phyloP scores from a whole-genome alignment of 2,888 invertebrate genomes.

The Plebejus melissa region DNA sequence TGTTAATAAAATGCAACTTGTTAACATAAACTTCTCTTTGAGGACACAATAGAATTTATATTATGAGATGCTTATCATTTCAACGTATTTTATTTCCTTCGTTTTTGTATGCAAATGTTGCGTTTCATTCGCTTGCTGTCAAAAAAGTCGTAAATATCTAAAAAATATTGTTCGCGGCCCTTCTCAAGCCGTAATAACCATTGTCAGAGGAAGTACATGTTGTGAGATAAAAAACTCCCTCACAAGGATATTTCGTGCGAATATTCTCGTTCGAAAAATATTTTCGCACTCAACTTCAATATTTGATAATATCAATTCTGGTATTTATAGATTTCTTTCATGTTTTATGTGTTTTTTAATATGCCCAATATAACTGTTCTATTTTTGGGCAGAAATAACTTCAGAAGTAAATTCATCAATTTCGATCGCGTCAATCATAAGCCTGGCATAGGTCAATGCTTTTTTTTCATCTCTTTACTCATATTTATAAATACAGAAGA shows the following conservation, averaged over 20 bases:
- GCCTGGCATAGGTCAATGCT: no score
- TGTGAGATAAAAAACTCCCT: constrained; percentile 22
- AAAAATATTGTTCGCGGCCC: constrained; percentile 42
- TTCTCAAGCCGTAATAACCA: constrained; percentile 41
- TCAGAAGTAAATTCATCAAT: neutral
- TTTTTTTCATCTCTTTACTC: no score
- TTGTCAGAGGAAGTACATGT: constrained; percentile 36
- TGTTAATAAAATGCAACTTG: neutral
- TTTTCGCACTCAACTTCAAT: neutral
- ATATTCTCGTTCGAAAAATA: neutral
- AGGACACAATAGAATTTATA: neutral
- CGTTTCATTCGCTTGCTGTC: constrained; percentile 55
- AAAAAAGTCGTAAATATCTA: constrained; percentile 51
- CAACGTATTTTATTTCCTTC: constrained; percentile 33
- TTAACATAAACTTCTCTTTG: neutral
- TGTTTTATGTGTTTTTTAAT: neutral
- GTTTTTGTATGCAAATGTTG: constrained; percentile 61
- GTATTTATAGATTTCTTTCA: neutral
- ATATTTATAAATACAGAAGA: no score
- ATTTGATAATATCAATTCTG: neutral
- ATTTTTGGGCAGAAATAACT: neutral
- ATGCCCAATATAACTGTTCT: neutral
- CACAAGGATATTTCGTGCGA: constrained; percentile 8
- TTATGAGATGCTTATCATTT: constrained; percentile 41
- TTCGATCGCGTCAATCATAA: neutral